phyloP scores from a whole-genome alignment of 1,140 invertebrate genomes.

The Lordiphosa clarofinis region DNA sequence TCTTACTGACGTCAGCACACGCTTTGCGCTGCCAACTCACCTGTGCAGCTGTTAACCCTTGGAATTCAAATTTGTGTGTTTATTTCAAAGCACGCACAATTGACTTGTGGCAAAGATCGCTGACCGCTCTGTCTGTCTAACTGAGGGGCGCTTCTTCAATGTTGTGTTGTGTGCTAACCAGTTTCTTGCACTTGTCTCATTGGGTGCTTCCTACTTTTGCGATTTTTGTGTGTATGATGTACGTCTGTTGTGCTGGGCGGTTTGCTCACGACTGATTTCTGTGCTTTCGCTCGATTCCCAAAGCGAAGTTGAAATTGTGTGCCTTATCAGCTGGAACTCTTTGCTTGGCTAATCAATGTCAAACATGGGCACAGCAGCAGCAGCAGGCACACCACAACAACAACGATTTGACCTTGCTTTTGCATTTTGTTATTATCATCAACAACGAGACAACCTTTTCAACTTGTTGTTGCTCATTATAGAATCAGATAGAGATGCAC shows the following conservation, averaged over 20 bases:
- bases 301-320: background rate
- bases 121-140: conserved; percentile 51
- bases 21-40: background rate
- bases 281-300: conserved; percentile 46
- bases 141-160: conserved; percentile 44
- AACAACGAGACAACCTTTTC: conserved; percentile 1
- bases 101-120: conserved; percentile 54
- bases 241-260: conserved; percentile 66
- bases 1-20: conserved; percentile 69
- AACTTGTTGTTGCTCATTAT: conserved; percentile 5
- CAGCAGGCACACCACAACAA: background rate
- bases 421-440: conserved; percentile 2
- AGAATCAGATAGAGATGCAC: background rate
- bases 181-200: conserved; percentile 69
- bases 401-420: conserved; percentile 7
- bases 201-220: conserved; percentile 26
- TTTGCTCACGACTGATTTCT: conserved; percentile 48
- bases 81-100: conserved; percentile 22
- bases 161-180: conserved; percentile 54
- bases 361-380: conserved; percentile 1
- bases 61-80: conserved; percentile 5
- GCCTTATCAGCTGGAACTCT: conserved; percentile 33
- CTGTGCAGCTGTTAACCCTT: conserved; percentile 3
- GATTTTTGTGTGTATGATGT: conserved; percentile 26
- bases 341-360: conserved; percentile 11